Conservation (phyloP, 1,140 invertebrate species). For the Diploscapter pachys region DNA sequence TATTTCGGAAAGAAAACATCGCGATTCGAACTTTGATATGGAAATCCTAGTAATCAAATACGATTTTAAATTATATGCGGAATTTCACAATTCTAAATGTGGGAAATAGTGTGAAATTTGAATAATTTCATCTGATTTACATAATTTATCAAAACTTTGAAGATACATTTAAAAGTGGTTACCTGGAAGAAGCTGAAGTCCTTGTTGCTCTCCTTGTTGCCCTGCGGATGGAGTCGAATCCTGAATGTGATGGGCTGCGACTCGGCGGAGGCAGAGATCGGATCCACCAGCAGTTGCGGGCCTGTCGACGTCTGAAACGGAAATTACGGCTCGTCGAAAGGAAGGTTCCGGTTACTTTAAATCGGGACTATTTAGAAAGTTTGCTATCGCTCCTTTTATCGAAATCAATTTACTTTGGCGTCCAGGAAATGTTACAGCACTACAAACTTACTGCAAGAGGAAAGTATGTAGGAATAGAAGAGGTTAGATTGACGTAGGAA, state of each 20-base stretch:
- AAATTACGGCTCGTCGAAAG: background rate
- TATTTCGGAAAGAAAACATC: too few relatives aligned
- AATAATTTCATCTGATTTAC: background rate
- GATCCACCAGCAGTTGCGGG: conserved; percentile 7
- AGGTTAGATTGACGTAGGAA: too few relatives aligned
- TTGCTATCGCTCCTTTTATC: background rate
- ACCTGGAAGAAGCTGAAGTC: conserved; percentile 59
- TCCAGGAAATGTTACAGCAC: background rate
- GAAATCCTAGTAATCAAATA: too few relatives aligned
- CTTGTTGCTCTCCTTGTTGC: conserved; percentile 58
- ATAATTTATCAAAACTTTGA: background rate
- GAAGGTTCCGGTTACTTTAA: background rate
- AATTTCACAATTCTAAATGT: too few relatives aligned
- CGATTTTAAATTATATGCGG: too few relatives aligned
- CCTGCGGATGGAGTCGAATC: conserved; percentile 57
- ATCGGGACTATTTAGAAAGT: background rate
- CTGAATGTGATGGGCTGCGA: conserved; percentile 40
- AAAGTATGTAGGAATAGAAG: too few relatives aligned
- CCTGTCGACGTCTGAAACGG: conserved; percentile 3
- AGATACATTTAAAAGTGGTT: background rate
- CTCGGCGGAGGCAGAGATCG: conserved; percentile 11
- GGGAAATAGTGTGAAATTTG: too few relatives aligned
- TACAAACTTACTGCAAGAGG: background rate
- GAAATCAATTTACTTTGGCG: background rate
- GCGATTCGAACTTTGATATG: too few relatives aligned